Conservation (phyloP, 92 coral and sea anemone species). For the Porites divaricata region DNA sequence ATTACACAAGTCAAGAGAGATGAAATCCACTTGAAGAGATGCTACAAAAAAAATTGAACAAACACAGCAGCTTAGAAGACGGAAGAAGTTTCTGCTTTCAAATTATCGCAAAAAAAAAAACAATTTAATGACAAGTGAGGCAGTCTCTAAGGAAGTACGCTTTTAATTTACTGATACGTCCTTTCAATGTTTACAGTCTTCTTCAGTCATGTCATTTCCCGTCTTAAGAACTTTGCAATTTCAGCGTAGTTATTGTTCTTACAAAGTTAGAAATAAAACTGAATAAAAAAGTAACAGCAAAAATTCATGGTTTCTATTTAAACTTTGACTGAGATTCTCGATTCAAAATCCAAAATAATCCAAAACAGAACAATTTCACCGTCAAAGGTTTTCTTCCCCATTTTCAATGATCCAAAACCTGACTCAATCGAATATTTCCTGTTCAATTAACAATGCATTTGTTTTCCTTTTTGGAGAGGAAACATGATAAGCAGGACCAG, state of each 20-base stretch:
- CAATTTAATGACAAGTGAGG: background rate
- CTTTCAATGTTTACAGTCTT: background rate
- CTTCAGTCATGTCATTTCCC: background rate
- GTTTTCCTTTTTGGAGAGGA: too few relatives aligned
- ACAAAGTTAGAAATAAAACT: too few relatives aligned
- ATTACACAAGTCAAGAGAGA: background rate
- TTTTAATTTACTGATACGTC: background rate
- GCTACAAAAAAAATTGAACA: background rate
- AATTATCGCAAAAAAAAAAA: background rate
- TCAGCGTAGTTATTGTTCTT: background rate
- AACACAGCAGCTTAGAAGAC: background rate
- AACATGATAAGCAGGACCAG: background rate
- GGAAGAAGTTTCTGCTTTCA: background rate
- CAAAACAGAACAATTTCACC: background rate
- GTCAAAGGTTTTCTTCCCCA: background rate
- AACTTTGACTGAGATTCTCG: too few relatives aligned
- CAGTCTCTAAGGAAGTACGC: background rate
- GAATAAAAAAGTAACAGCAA: background rate
- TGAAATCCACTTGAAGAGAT: background rate
- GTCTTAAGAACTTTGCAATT: background rate
- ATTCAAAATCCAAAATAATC: background rate
- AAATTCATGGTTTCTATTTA: background rate
- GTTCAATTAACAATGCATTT: background rate
- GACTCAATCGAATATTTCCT: background rate
- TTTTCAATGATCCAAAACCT: background rate